Percentiles rank a stretch among this genome's conserved stretches.
phyloP scores from a whole-genome alignment of 2,888 invertebrate species.

The Bursaphelenchus okinawaensis region DNA sequence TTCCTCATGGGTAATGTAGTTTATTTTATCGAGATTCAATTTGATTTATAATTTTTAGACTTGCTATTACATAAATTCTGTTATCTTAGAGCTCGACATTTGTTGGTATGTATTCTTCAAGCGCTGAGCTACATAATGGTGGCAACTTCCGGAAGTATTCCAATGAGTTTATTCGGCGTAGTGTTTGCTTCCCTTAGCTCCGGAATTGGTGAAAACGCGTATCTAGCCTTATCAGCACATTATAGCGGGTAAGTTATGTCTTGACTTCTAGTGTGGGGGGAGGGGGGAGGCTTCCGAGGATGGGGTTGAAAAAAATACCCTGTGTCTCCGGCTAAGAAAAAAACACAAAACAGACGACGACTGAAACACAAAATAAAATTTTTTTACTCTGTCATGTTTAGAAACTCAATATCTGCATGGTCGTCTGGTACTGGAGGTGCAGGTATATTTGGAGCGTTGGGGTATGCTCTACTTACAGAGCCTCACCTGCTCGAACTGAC shows the following conservation, averaged over 20 bases:
- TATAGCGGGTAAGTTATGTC: constrained; percentile 70
- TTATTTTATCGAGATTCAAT: not conserved
- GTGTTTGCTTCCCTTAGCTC: constrained; percentile 71
- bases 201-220: constrained; percentile 75
- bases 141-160: constrained; percentile 41
- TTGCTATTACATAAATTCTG: not conserved
- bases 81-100: constrained; percentile 38
- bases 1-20: not conserved
- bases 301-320: too few relatives aligned
- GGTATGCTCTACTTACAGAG: constrained; percentile 65
- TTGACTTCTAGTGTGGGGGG: too few relatives aligned
- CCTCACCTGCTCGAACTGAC: constrained; percentile 61
- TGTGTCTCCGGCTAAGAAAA: too few relatives aligned
- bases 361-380: too few relatives aligned
- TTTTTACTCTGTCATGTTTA: too few relatives aligned
- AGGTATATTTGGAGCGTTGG: constrained; percentile 63
- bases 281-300: too few relatives aligned
- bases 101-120: constrained; percentile 44
- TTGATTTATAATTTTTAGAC: not conserved
- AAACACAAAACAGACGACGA: too few relatives aligned
- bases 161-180: constrained; percentile 61
- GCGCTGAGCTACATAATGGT: constrained; percentile 49
- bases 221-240: constrained; percentile 70
- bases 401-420: constrained; percentile 75
- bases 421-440: constrained; percentile 76